Conservation (phyloP, 1,140 invertebrate species). For the Bombus fervidus region DNA sequence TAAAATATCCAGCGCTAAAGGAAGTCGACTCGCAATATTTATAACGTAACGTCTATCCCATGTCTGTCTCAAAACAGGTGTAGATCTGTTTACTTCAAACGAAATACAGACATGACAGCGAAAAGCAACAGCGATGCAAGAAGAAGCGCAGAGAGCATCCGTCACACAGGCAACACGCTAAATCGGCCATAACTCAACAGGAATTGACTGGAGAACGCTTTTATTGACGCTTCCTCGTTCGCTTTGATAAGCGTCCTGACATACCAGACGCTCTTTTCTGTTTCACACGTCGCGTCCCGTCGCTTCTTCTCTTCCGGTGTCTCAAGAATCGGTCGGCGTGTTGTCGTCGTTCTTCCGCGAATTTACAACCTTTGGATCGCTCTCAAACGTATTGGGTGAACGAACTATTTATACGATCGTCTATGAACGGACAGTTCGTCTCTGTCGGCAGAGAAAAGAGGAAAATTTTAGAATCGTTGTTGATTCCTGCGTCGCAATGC, state of each 20-base stretch:
- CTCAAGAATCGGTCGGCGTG: neutral
- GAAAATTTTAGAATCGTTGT: conserved; percentile 52
- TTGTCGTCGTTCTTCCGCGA: neutral
- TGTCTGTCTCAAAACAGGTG: neutral
- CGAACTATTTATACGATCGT: conserved; percentile 60
- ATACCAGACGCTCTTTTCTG: neutral
- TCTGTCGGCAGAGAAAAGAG: neutral
- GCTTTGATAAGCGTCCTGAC: conserved; percentile 3
- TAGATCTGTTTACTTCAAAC: neutral
- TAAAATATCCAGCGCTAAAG: neutral
- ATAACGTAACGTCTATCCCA: neutral
- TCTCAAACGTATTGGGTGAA: conserved; percentile 53
- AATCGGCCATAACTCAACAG: neutral
- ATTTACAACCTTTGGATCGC: conserved; percentile 27
- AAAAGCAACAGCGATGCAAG: neutral
- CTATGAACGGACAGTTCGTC: conserved; percentile 29
- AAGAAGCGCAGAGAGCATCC: neutral
- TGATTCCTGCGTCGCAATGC: conserved; percentile 66
- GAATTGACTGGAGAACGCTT: conserved; percentile 10
- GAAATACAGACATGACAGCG: neutral
- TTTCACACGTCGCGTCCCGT: neutral
- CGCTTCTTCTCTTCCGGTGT: neutral
- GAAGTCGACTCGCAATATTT: neutral
- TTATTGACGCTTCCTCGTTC: conserved; percentile 22
- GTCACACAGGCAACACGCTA: neutral